phyloP scores from a whole-genome alignment of 2,888 invertebrate species.

The Nymphalis polychloros region DNA sequence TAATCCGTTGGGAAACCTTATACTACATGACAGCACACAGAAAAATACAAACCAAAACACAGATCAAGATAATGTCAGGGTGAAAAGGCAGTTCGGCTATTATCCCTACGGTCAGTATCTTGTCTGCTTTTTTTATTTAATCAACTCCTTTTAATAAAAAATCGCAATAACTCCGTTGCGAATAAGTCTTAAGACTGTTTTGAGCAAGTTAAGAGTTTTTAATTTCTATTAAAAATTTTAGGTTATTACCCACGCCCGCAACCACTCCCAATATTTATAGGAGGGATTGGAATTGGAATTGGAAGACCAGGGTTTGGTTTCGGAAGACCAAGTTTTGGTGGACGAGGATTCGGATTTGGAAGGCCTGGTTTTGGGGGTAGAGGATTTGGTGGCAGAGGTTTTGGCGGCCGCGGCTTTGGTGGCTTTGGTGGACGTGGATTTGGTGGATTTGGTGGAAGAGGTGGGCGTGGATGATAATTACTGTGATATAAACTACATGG shows the following conservation, averaged over 20 bases:
- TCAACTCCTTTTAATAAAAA: too few species aligned
- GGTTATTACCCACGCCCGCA: constrained; percentile 46
- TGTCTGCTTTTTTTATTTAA: background rate
- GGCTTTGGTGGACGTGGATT: constrained; percentile 33
- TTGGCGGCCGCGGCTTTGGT: constrained; percentile 44
- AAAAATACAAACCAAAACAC: constrained; percentile 1
- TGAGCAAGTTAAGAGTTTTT: too few species aligned
- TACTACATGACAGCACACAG: background rate
- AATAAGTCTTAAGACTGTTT: too few species aligned
- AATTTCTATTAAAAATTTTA: constrained; percentile 31
- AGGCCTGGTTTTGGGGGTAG: constrained; percentile 39
- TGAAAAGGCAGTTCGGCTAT: constrained; percentile 33
- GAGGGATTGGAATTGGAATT: constrained; percentile 40
- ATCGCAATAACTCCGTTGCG: too few species aligned
- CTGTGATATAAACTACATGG: background rate
- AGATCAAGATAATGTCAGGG: constrained; percentile 19
- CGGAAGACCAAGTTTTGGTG: constrained; percentile 30
- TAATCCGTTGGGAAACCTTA: background rate
- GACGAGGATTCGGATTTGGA: constrained; percentile 35
- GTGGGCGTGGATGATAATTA: constrained; percentile 37
- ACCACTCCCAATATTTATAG: constrained; percentile 46
- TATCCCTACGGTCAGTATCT: constrained; percentile 31
- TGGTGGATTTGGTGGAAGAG: constrained; percentile 40
- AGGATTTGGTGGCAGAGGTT: constrained; percentile 43
- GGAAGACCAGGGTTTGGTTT: constrained; percentile 39